Conservation (phyloP, 2,797 vertebrate genomes). For the Setipinna tenuifilis region DNA sequence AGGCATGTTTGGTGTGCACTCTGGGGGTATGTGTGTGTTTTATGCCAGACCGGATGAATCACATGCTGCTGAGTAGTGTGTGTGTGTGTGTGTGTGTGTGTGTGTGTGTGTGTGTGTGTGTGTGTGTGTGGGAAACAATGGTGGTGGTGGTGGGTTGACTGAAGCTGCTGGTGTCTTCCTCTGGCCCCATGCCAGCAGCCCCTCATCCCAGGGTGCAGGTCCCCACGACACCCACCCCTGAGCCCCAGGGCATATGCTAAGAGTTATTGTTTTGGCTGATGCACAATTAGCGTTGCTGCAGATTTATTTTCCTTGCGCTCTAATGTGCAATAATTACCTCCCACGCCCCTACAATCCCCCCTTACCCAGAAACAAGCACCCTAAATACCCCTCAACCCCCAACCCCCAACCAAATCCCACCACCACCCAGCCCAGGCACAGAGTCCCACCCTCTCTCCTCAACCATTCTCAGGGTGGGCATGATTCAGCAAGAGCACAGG, state of each 20-base stretch:
- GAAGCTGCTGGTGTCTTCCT: conserved; percentile 68
- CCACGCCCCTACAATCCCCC: conserved; percentile 72
- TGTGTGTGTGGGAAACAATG: not conserved
- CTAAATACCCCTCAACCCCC: not conserved
- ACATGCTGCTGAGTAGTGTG: conserved; percentile 58
- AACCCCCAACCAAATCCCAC: conserved; percentile 57
- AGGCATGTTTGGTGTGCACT: conserved; percentile 45
- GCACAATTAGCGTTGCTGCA: conserved; percentile 90
- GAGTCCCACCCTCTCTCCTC: not conserved
- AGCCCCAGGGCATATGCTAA: conserved; percentile 81
- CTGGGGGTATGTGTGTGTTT: conserved; percentile 59
- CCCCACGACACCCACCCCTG: conserved; percentile 70
- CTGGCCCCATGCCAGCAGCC: conserved; percentile 76
- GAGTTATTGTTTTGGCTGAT: conserved; percentile 87
- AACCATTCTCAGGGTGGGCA: conserved; percentile 48
- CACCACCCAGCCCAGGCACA: conserved; percentile 55
- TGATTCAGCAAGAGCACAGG: conserved; percentile 65
- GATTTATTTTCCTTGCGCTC: conserved; percentile 84
- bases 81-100: conserved; percentile 1
- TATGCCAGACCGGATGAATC: conserved; percentile 70
- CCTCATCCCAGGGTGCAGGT: conserved; percentile 33
- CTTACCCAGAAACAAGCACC: conserved; percentile 21
- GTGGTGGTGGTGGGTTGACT: conserved; percentile 59
- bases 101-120: conserved; percentile 46
- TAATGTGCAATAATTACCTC: conserved; percentile 87